These are phyloP conservation scores for Lepeophtheirus nordmannii DNA, from an alignment of 2,888 invertebrate species.

Conservation along the genomic window DNA sequence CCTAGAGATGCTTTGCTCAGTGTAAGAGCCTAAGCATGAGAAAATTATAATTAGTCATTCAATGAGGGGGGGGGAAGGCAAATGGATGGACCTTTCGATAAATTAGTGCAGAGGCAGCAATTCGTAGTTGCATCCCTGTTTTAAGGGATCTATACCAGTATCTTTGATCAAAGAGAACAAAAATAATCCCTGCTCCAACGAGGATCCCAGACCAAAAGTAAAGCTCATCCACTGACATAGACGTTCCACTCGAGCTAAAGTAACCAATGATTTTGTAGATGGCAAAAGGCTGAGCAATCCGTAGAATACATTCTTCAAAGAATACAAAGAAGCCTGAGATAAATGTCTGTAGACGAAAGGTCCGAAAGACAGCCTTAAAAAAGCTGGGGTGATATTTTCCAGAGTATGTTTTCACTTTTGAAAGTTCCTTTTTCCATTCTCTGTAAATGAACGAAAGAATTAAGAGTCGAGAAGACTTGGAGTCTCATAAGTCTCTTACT, in stretches of 20 bases:
- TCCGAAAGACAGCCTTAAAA: slow-evolving; percentile 5
- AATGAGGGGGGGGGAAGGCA: not conserved
- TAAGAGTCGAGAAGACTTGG: not conserved
- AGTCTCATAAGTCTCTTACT: slow-evolving; percentile 35
- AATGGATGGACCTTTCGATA: slow-evolving; percentile 55
- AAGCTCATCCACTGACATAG: slow-evolving; percentile 39
- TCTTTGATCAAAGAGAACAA: slow-evolving; percentile 66
- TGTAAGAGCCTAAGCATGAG: slow-evolving; percentile 46
- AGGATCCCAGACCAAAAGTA: slow-evolving; percentile 59
- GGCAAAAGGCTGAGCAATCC: slow-evolving; percentile 17
- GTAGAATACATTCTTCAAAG: slow-evolving; percentile 17
- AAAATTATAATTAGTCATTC: slow-evolving; percentile 31
- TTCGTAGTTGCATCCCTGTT: slow-evolving; percentile 65
- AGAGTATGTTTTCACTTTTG: slow-evolving; percentile 32
- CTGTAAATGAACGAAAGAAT: slow-evolving; percentile 32
- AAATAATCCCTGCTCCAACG: slow-evolving; percentile 53
- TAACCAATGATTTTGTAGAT: slow-evolving; percentile 6
- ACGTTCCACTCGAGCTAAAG: slow-evolving; percentile 16
- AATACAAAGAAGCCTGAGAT: slow-evolving; percentile 17
- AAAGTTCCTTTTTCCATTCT: slow-evolving; percentile 45
- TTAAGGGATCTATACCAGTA: slow-evolving; percentile 68
- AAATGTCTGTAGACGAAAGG: slow-evolving; percentile 7
- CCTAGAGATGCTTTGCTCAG: slow-evolving; percentile 65
- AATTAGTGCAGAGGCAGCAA: slow-evolving; percentile 63
- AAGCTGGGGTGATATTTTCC: slow-evolving; percentile 15